Base-by-base conservation (phyloP, 2,113 vertebrate genomes). In the Myocastor coypus region DNA sequence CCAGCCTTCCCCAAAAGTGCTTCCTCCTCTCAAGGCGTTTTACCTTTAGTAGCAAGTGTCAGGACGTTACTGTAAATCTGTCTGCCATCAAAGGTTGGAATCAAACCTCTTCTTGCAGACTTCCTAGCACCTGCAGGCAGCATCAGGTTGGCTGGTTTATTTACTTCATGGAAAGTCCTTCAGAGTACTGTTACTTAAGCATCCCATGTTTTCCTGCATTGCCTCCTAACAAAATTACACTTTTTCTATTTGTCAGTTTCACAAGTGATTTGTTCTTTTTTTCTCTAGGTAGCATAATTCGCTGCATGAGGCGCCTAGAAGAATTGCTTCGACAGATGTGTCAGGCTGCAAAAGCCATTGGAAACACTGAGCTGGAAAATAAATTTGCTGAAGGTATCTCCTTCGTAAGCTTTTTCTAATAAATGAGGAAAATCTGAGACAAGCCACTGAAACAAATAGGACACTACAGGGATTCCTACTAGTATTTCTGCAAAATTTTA, bases 281-380 rank as follows among this genome's bases (percentile, higher is more conserved):
- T 50, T 91, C 3, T 87, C 66, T 78, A 99, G 99, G 99, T 13
- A 99, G 99, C 98, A 99, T 99, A 97, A 99, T 99, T 94, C 99
- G 99, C 59, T 99, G 99, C 96, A 99, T 99, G 99, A 99, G 99
- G 0, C 99, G 99, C 28, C 97, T 99, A 40, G 99, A 99, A 96
- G 99, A 99, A 97, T 96, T 99, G 32, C 99, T 99, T 63, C 98
- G 99, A 83, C 99, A 99, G 95, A 99, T 99, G 99, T 99, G 99
- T 95, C 99, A 99, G 91, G 99, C 99, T 42, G 99, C 99, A 96
- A 99, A 99, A 98, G 99, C 99, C 97, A 99, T 99, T 81, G 99
- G 99, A 94, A 99, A 99, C 98, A 99, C 99, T 0, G 99, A 99
- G 71, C 97, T 99, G 98, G 99, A 99, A 98, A 99, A 99, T 95